Evolutionary conservation across 2,113 vertebrate genomes (phyloP), one percentile per base, ranked within the genome.

Genomic region (human (Homo sapiens)): DNA sequence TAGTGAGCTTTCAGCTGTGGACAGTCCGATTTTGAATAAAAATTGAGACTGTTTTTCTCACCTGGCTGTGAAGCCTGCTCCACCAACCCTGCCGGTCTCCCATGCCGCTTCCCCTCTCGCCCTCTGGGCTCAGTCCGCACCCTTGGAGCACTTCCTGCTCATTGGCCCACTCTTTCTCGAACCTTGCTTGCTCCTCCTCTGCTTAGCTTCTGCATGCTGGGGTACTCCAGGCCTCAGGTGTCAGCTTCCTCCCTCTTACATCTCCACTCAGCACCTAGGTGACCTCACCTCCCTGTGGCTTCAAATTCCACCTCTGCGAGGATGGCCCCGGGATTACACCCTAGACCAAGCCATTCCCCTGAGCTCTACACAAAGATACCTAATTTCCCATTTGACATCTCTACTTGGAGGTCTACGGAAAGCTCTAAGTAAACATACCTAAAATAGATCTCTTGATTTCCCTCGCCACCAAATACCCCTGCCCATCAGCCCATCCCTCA

Each of bases 51-150:
- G 5, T 22, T 14, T 78, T 35, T 40, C 50, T 90, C 35, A 40
- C 5, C 16, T 55, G 43, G 30, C 72, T 18, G 20, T 76, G 40
- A 27, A 32, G 30, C 7, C 6, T 3, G 23, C 40, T 5, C 17
- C n/a, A 4, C 32, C n/a, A 23, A 20, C 38, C 11, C 14, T 45
- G 40, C 17, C 4, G 27, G 45, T 20, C 43, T 40, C 64, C 68
- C 1, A 5, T 6, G 11, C 30, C 2, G 0, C 52, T 11, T 20
- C 25, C 6, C 14, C 3, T 57, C 32, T 38, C 0, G 0, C 43
- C 43, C 0, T 30, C 64, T 48, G 18, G 8, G 32, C 55, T 45
- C 72, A 0, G 0, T 25, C 23, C 13, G 16, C 17, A 23, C 48
- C 11, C 45, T 18, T 17, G 0, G 48, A 80, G 57, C 8, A 3